Evolutionary conservation across 2,888 invertebrate genomes (phyloP).

Genomic region (Microdon myrmicae): DNA sequence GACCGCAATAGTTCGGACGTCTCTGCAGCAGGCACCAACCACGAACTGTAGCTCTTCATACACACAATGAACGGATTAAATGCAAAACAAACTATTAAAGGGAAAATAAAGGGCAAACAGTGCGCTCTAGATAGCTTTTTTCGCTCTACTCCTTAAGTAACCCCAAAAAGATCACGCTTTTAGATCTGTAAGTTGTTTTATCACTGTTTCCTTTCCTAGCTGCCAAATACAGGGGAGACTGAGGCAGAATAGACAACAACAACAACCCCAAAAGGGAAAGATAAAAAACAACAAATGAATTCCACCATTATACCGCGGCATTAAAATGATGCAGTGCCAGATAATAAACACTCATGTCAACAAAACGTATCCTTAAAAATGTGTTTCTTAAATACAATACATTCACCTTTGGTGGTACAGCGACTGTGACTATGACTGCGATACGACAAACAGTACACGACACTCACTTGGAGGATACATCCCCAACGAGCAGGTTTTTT

Average conservation of each 20-base stretch:
- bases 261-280: conserved; percentile 10
- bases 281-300: too few relatives aligned
- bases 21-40: conserved; percentile 10
- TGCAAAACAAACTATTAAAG: conserved; percentile 51
- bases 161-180: too few relatives aligned
- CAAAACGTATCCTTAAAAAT: conserved; percentile 53
- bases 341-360: conserved; percentile 53
- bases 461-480: conserved; percentile 25
- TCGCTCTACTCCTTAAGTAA: not conserved
- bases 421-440: conserved; percentile 1
- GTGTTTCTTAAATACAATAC: conserved; percentile 47
- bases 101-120: conserved; percentile 49
- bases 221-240: conserved; percentile 6
- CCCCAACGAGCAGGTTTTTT: too few relatives aligned
- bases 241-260: not conserved
- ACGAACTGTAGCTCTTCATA: conserved; percentile 9
- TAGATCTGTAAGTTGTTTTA: conserved; percentile 1
- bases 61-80: conserved; percentile 42
- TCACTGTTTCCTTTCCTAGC: not conserved
- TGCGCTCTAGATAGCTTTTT: conserved; percentile 21
- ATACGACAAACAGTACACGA: conserved; percentile 27
- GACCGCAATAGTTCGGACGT: conserved; percentile 30
- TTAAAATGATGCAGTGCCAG: conserved; percentile 52
- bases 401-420: conserved; percentile 26
- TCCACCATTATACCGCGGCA: conserved; percentile 25